phyloP scores from a whole-genome alignment of 2,113 vertebrate species.

The Alosa alosa region DNA sequence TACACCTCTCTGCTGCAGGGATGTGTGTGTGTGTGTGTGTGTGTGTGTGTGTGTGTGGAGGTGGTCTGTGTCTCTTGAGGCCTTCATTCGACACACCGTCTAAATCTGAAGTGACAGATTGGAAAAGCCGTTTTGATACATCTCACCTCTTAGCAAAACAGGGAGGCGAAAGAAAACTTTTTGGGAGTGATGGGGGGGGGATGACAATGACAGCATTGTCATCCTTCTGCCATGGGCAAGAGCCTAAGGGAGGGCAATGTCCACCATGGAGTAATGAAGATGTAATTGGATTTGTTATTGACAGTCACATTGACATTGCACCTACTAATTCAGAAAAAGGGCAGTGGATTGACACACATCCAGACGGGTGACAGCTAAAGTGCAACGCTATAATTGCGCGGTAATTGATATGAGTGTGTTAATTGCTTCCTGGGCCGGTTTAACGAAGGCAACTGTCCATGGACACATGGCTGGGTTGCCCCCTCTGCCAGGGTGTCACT shows the following conservation, averaged over 20 bases:
- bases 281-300: conserved; percentile 48
- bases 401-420: conserved; percentile 45
- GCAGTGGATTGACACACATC: conserved; percentile 44
- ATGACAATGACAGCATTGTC: background rate
- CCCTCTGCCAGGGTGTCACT: conserved; percentile 47
- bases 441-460: conserved; percentile 48
- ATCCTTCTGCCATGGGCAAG: background rate
- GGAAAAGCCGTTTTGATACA: conserved; percentile 54
- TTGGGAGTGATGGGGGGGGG: background rate
- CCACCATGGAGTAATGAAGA: conserved; percentile 26
- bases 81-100: conserved; percentile 38
- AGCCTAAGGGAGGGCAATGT: conserved; percentile 17
- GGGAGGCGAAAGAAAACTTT: conserved; percentile 13
- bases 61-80: conserved; percentile 35
- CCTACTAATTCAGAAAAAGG: conserved; percentile 40
- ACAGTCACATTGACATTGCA: conserved; percentile 49
- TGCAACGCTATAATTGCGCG: conserved; percentile 34
- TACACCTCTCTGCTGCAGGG: conserved; percentile 23
- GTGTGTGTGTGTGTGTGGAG: background rate
- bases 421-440: conserved; percentile 41
- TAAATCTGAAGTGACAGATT: conserved; percentile 52
- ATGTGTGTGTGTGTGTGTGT: background rate
- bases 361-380: conserved; percentile 46
- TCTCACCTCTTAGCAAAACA: conserved; percentile 30
- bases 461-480: conserved; percentile 48